Conservation (phyloP, 2,888 invertebrate genomes). For the Noctua pronuba region DNA sequence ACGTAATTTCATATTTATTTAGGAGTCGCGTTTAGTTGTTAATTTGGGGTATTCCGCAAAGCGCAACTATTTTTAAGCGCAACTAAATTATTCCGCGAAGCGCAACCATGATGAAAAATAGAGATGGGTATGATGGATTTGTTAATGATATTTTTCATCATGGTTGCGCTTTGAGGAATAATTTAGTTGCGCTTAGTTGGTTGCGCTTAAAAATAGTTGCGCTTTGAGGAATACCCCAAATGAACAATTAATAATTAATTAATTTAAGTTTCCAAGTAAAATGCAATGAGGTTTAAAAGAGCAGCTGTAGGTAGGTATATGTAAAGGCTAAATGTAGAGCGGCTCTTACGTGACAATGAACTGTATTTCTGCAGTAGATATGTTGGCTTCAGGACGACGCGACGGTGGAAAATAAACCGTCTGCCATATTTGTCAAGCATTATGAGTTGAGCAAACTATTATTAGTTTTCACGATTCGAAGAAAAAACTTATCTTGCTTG, state of each 20-base stretch:
- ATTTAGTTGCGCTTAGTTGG: too few relatives aligned
- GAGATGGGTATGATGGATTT: too few relatives aligned
- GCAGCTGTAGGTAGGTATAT: background rate
- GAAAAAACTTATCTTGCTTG: constrained; percentile 53
- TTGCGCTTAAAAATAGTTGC: too few relatives aligned
- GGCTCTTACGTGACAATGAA: constrained; percentile 4
- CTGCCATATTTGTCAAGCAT: constrained; percentile 43
- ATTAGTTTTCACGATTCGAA: constrained; percentile 39
- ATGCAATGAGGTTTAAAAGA: background rate
- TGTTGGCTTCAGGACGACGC: background rate
- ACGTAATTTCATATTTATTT: constrained; percentile 8
- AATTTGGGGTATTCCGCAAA: too few relatives aligned
- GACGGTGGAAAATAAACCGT: constrained; percentile 24
- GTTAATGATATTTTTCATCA: too few relatives aligned
- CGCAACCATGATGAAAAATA: too few relatives aligned
- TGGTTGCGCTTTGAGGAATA: too few relatives aligned
- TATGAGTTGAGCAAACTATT: constrained; percentile 27
- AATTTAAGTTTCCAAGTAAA: constrained; percentile 12
- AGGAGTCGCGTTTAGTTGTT: background rate
- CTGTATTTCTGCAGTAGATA: constrained; percentile 22
- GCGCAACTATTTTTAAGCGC: too few relatives aligned
- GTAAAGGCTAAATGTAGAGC: constrained; percentile 22
- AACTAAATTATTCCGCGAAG: too few relatives aligned
- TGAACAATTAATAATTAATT: too few relatives aligned
- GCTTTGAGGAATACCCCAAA: too few relatives aligned